These are phyloP conservation scores for Crotalus horridus DNA, from an alignment of 2,113 vertebrate species.

Conservation along the genomic window DNA sequence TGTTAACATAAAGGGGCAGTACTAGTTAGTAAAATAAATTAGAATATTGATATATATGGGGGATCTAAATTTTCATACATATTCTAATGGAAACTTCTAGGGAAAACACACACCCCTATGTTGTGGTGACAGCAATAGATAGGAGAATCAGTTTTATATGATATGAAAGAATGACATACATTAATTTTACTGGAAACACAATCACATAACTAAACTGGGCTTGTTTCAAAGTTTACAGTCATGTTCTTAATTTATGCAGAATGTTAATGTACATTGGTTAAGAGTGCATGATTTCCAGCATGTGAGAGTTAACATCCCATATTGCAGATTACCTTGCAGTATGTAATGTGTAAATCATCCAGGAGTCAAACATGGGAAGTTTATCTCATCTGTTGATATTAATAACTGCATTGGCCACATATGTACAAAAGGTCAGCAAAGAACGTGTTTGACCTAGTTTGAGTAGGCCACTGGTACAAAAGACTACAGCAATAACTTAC, in stretches of 20 bases:
- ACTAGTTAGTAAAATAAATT: not conserved
- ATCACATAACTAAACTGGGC: not conserved
- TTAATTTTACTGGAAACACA: not conserved
- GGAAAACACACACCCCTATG: not conserved
- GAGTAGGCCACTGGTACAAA: not conserved
- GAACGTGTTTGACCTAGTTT: not conserved
- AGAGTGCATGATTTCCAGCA: not conserved
- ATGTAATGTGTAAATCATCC: not conserved
- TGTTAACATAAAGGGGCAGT: not conserved
- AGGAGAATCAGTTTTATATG: not conserved
- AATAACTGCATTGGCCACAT: not conserved
- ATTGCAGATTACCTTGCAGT: not conserved
- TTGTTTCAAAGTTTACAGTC: not conserved
- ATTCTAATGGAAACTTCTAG: not conserved
- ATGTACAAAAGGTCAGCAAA: not conserved
- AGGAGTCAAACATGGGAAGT: not conserved
- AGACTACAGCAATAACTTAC: not conserved
- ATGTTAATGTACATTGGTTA: not conserved
- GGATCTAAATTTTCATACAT: not conserved
- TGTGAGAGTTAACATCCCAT: not conserved
- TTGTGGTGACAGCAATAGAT: not conserved
- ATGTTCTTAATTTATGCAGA: not conserved
- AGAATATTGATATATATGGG: not conserved
- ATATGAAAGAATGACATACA: not conserved
- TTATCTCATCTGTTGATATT: not conserved